Evolutionary conservation across 2,888 invertebrate species (phyloP).

Genomic region (Tanypteryx hageni): DNA sequence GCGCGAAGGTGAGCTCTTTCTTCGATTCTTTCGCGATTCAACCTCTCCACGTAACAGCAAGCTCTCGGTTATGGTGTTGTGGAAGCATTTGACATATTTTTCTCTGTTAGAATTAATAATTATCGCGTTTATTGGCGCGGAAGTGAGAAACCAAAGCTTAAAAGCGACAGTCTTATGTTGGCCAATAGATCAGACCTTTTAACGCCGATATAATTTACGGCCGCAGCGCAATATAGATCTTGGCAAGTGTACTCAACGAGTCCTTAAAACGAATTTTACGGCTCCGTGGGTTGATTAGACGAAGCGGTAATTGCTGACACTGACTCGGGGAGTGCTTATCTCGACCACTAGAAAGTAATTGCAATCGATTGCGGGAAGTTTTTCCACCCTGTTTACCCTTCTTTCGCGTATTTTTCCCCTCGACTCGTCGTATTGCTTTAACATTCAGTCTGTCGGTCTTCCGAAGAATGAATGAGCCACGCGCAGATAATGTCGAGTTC

Average conservation of each 20-base stretch:
- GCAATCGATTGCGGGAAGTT: neutral
- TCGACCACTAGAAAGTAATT: neutral
- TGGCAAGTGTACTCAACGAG: neutral
- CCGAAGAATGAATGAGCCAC: too few species aligned
- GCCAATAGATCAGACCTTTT: neutral
- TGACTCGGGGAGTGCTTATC: neutral
- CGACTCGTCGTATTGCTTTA: neutral
- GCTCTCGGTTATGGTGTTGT: neutral
- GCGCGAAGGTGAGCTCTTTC: neutral
- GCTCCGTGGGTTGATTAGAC: neutral
- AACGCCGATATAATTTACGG: constrained; percentile 6
- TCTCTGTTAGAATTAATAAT: neutral
- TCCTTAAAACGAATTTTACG: neutral
- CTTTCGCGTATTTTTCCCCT: neutral
- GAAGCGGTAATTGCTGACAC: constrained; percentile 4
- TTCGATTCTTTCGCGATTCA: neutral
- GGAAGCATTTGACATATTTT: neutral
- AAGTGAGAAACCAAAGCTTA: neutral
- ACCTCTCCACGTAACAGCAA: too few species aligned
- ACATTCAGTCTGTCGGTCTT: neutral
- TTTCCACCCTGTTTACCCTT: neutral
- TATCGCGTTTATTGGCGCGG: neutral
- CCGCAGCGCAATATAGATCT: neutral
- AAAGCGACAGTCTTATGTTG: neutral
- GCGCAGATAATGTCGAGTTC: too few species aligned